These are phyloP conservation scores for Bruchidius siliquastri DNA, from an alignment of 2,888 invertebrate species.

Conservation along the genomic window DNA sequence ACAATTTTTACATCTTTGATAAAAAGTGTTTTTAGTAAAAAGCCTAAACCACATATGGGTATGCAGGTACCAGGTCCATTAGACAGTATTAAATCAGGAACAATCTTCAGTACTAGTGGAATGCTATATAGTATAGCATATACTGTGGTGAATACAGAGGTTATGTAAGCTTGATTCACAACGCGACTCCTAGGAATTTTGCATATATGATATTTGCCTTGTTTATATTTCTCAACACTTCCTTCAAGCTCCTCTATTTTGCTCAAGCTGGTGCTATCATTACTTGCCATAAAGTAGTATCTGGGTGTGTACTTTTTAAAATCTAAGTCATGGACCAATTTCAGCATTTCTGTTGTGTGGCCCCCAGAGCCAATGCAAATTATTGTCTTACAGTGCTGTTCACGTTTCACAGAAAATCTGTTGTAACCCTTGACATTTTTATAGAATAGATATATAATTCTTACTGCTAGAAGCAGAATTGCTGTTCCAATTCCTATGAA, in stretches of 20 bases:
- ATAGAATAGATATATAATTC: slow-evolving; percentile 41
- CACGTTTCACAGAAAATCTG: slow-evolving; percentile 29
- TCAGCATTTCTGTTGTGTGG: slow-evolving; percentile 92
- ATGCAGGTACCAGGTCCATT: slow-evolving; percentile 98
- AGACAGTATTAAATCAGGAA: slow-evolving; percentile 79
- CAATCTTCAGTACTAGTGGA: slow-evolving; percentile 62
- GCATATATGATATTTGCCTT: slow-evolving; percentile 49
- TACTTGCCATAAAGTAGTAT: slow-evolving; percentile 71
- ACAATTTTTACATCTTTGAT: slow-evolving; percentile 69
- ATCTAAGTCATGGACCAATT: slow-evolving; percentile 62
- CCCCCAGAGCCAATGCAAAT: slow-evolving; percentile 79
- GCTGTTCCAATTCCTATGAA: background rate
- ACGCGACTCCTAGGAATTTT: slow-evolving; percentile 79
- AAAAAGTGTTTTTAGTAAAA: slow-evolving; percentile 65
- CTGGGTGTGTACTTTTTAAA: slow-evolving; percentile 65
- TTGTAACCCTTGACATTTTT: slow-evolving; percentile 43
- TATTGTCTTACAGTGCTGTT: slow-evolving; percentile 48
- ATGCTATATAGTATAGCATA: slow-evolving; percentile 64
- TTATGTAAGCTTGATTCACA: slow-evolving; percentile 80
- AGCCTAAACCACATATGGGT: slow-evolving; percentile 78
- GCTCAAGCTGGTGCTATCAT: slow-evolving; percentile 69
- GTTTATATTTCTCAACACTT: slow-evolving; percentile 12
- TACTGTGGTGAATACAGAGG: slow-evolving; percentile 74
- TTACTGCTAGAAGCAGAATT: slow-evolving; percentile 33
- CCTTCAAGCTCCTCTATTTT: slow-evolving; percentile 59